These are phyloP conservation scores for Aquatica leii DNA, from an alignment of 2,888 invertebrate species.

Conservation along the genomic window DNA sequence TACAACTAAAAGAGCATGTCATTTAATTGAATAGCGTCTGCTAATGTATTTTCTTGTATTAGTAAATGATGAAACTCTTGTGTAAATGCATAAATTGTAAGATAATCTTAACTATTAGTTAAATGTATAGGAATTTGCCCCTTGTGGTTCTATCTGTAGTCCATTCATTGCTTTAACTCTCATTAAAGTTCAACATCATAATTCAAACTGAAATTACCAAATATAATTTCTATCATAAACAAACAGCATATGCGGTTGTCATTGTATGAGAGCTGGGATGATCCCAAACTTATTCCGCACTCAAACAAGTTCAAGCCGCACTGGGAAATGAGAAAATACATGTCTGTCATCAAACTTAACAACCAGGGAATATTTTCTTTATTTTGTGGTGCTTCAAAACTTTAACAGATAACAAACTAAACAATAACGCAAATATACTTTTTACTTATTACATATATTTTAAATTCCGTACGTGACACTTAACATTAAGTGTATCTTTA, in stretches of 20 bases:
- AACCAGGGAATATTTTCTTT: conserved; percentile 31
- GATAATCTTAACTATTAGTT: conserved; percentile 14
- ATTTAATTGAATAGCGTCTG: background rate
- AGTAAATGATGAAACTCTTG: background rate
- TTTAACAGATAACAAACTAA: conserved; percentile 18
- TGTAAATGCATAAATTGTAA: background rate
- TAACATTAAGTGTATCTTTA: background rate
- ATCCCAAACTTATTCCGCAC: conserved; percentile 41
- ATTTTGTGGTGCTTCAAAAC: conserved; percentile 15
- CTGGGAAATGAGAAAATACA: conserved; percentile 37
- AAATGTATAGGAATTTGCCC: conserved; percentile 21
- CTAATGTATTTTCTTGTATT: background rate
- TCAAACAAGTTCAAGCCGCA: conserved; percentile 37
- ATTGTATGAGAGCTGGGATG: conserved; percentile 39
- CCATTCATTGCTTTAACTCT: conserved; percentile 34
- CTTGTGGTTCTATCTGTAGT: conserved; percentile 17
- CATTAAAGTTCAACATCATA: conserved; percentile 40
- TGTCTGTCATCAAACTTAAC: conserved; percentile 36
- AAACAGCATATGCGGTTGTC: conserved; percentile 45
- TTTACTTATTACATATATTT: no score
- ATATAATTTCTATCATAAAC: conserved; percentile 46
- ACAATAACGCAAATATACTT: background rate
- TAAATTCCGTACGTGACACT: background rate
- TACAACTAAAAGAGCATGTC: background rate
- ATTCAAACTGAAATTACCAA: conserved; percentile 47